A percentile compares a stretch with the other conserved stretches of the same genome.
phyloP scores from a whole-genome alignment of 35 echinoderm and acorn worm genomes.

The Ophioderma brevispina region DNA sequence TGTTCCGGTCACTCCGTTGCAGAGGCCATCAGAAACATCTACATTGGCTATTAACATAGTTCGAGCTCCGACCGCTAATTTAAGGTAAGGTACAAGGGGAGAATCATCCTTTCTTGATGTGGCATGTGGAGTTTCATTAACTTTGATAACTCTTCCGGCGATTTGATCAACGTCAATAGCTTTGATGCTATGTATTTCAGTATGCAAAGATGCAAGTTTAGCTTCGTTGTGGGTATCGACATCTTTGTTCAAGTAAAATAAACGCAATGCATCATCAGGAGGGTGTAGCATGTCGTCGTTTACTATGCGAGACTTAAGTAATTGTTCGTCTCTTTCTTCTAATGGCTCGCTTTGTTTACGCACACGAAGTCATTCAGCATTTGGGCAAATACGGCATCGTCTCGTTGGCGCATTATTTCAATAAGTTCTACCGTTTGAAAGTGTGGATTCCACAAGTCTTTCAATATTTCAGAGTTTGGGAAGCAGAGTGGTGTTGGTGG shows the following conservation, averaged over 20 bases:
- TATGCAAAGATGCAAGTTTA: not conserved
- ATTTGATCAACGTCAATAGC: constrained; percentile 5
- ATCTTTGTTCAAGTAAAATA: not conserved
- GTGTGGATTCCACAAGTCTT: constrained; percentile 13
- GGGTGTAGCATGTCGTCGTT: not conserved
- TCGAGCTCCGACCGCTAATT: constrained; percentile 51
- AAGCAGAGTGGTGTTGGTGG: not conserved
- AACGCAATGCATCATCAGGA: not conserved
- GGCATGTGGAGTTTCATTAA: not conserved
- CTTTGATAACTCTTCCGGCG: not conserved
- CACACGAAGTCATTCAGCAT: constrained; percentile 19
- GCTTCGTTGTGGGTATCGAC: not conserved
- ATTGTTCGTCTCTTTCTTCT: not conserved
- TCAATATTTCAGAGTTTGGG: not conserved
- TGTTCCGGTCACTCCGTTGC: constrained; percentile 65
- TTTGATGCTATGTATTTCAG: not conserved
- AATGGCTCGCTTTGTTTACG: not conserved
- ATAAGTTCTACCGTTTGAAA: constrained; percentile 29
- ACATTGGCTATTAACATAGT: constrained; percentile 75
- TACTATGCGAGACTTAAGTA: not conserved
- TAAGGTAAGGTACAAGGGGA: not conserved
- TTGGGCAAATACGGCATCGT: constrained; percentile 28
- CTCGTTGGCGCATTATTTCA: constrained; percentile 73
- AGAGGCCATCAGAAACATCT: constrained; percentile 78
- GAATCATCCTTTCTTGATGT: not conserved